Evolutionary conservation across 2,797 vertebrate species (phyloP), one percentile per base, ranked within the genome.

Genomic region (Falco concolor): DNA sequence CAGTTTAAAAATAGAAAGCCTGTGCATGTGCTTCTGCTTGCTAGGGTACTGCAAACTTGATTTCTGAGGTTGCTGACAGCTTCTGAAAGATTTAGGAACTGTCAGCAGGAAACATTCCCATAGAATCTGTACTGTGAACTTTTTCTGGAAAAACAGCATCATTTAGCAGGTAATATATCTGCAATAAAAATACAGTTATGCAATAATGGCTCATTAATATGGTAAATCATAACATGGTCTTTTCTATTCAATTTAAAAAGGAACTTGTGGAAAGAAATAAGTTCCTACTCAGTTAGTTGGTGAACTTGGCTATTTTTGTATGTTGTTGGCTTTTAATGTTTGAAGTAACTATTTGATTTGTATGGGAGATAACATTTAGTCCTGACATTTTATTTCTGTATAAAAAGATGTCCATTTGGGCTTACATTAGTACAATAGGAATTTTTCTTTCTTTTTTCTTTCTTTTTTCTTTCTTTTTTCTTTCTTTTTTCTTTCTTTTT

Each of bases 61-160:
- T 98, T 98, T 98, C 96, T 97, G 97, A 98, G 97, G 77, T 92
- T 97, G 96, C 97, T 98, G 98, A 98, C 98, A 98, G 97, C 91
- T 98, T 97, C 95, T 98, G 97, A 98, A 98, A 98, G 97, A 98
- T 98, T 98, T 98, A 98, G 97, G 88, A 97, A 97, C 97, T 96
- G 96, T 95, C 94, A 97, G 97, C 94, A 97, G 96, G 97, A 97
- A 98, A 97, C 96, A 96, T 95, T 97, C 92, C 72, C 93, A 96
- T 95, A 96, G 95, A 98, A 96, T 97, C 93, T 86, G 83, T 96
- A 93, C 94, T 94, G 89, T 89, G 91, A 96, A 95, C 83, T 95
- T 96, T 95, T 95, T 61, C 88, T 91, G 89, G 87, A 87, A 97
- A 96, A 97, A 77, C 91, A 88, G 87, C 87, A 97, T 97, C 94